phyloP scores from a whole-genome alignment of 2,797 vertebrate species.

The Picus viridis region DNA sequence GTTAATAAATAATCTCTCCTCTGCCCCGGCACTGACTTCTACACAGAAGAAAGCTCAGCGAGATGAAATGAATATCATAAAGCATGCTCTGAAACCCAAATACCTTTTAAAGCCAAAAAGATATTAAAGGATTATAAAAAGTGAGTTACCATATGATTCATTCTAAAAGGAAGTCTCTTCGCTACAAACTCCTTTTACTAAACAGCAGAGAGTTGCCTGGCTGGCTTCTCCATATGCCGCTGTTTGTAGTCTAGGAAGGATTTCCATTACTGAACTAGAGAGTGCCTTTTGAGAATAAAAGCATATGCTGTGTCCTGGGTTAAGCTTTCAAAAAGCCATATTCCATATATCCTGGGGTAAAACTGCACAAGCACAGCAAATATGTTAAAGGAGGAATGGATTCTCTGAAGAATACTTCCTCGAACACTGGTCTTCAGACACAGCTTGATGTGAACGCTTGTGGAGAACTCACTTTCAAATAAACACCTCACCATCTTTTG shows the following conservation, averaged over 20 bases:
- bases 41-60: constrained; percentile 6
- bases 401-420: constrained; percentile 23
- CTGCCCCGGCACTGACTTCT: constrained; percentile 31
- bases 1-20: constrained; percentile 40
- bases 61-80: constrained; percentile 48
- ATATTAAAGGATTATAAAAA: constrained; percentile 48
- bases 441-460: not conserved
- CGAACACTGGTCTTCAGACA: not conserved
- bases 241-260: constrained; percentile 40
- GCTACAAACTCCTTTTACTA: constrained; percentile 57
- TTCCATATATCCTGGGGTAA: constrained; percentile 1
- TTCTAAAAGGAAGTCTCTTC: constrained; percentile 48
- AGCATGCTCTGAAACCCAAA: constrained; percentile 53
- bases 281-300: constrained; percentile 39
- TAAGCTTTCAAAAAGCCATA: constrained; percentile 32
- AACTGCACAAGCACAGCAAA: not conserved
- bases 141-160: constrained; percentile 64
- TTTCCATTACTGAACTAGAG: constrained; percentile 43
- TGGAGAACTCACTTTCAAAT: constrained; percentile 52
- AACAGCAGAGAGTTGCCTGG: constrained; percentile 69
- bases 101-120: constrained; percentile 22
- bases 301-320: not conserved
- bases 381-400: not conserved
- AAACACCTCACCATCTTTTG: constrained; percentile 77
- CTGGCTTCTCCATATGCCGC: not conserved